Evolutionary conservation across 2,888 invertebrate species (phyloP), one percentile per base, ranked within the genome.

Genomic region (Ariolimax columbianus): DNA sequence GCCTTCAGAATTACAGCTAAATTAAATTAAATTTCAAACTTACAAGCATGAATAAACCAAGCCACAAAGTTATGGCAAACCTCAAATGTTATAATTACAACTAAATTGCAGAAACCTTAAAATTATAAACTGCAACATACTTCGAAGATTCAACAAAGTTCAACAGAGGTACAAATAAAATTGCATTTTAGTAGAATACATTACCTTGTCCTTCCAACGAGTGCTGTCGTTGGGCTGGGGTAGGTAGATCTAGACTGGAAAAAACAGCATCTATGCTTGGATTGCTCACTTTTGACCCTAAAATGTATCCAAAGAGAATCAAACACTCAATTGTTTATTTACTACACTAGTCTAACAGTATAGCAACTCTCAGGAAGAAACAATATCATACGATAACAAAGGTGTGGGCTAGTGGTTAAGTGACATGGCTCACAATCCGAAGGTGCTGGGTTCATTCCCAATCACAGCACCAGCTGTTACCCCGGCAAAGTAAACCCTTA

Each of bases 271-370:
- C 84, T 11, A 84, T 30, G 33, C 81, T 85, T 38, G 84, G 84
- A 43, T 84, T 84, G 47, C 72, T 84, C 11, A 26, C 40, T 38
- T 83, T 83, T 78, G 83, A 83, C 6, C 78, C 83, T 83, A 55
- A 75, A 51, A 75, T 2, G 33, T 30, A 17, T 6, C 11, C 17
- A 33, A 7, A 66, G 33, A 66, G 11, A n/a, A 63, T 63, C 11
- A 63, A 26, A 63, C 23, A n/a, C 59, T 63, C n/a, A 63, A 26
- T n/a, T n/a, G n/a, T n/a, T 63, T 26, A 63, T n/a, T n/a, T 47
- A 14, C 14, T 47, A 47, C 14, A 14, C 14, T 47, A 6, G 14
- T 47, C 47, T 47, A 47, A 47, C n/a, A n/a, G n/a, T n/a, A n/a
- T n/a, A n/a, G n/a, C n/a, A n/a, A n/a, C n/a, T n/a, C n/a, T n/a